Percentiles rank a stretch among this genome's conserved stretches.
Evolutionary conservation across 2,888 invertebrate genomes (phyloP).

Genomic region (Neelides folsomi): DNA sequence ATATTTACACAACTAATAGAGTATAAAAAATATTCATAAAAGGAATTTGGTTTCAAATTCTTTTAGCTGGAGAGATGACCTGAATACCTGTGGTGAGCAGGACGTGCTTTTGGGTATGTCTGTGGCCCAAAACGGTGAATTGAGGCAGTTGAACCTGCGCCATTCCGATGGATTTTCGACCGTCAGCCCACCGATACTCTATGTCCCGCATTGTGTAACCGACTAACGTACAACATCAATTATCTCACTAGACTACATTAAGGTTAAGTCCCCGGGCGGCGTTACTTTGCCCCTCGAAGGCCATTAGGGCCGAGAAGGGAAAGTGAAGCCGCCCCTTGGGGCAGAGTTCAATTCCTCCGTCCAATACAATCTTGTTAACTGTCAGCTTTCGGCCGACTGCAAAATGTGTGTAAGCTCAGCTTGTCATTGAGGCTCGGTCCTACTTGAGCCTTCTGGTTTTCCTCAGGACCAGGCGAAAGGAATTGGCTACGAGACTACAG

Average conservation of each 20-base stretch:
- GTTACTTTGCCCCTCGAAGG: neutral
- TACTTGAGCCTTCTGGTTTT: no score
- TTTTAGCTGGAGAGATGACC: constrained; percentile 4
- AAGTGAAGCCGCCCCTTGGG: neutral
- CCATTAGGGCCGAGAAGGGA: neutral
- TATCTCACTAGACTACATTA: constrained; percentile 15
- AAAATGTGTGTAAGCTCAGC: no score
- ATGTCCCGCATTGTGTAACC: constrained; percentile 97
- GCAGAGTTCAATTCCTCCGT: no score
- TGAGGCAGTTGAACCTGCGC: constrained; percentile 91
- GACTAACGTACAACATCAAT: constrained; percentile 47
- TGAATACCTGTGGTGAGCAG: constrained; percentile 86
- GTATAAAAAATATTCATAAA: no score
- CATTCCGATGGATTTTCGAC: constrained; percentile 84
- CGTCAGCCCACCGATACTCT: constrained; percentile 91
- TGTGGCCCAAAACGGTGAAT: constrained; percentile 91
- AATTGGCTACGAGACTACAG: no score
- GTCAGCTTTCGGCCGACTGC: no score
- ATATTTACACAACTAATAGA: no score
- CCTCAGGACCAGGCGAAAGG: no score
- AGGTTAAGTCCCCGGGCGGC: constrained; percentile 5
- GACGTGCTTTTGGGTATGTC: constrained; percentile 85
- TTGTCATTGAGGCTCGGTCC: no score
- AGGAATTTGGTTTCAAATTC: no score
- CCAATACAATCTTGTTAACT: no score